Evolutionary conservation across 2,888 invertebrate genomes (phyloP).

Genomic region (Myopa tessellatipennis): DNA sequence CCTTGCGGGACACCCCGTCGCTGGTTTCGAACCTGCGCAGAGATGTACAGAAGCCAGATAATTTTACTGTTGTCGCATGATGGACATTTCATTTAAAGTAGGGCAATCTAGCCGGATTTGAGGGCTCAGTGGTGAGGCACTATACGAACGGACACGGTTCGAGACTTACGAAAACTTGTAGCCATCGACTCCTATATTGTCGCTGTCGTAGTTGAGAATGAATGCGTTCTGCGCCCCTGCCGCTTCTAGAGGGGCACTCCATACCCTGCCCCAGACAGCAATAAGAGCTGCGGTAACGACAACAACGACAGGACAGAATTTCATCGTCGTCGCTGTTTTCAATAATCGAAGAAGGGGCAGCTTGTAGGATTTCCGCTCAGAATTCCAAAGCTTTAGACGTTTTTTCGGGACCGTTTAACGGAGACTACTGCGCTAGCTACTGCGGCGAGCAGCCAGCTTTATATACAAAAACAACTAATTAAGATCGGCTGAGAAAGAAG

Average conservation of each 20-base stretch:
- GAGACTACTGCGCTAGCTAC: conserved; percentile 43
- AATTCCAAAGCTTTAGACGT: conserved; percentile 20
- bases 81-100: neutral
- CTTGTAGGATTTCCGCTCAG: conserved; percentile 29
- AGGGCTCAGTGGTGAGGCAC: neutral
- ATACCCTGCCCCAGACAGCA: conserved; percentile 44
- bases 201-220: conserved; percentile 72
- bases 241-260: conserved; percentile 57
- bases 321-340: neutral
- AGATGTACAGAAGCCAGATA: neutral
- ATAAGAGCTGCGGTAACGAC: conserved; percentile 23
- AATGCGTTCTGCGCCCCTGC: conserved; percentile 69
- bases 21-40: conserved; percentile 65
- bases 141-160: neutral
- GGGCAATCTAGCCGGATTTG: neutral
- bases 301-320: neutral
- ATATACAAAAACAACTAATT: conserved; percentile 47
- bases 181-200: conserved; percentile 64
- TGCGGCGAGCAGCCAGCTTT: conserved; percentile 47
- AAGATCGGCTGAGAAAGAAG: conserved; percentile 43
- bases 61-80: neutral
- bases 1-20: conserved; percentile 67
- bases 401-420: conserved; percentile 38
- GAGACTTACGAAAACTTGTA: conserved; percentile 59
- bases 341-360: neutral